phyloP scores from a whole-genome alignment of 2,888 invertebrate species.

The Toxonevra muliebris region DNA sequence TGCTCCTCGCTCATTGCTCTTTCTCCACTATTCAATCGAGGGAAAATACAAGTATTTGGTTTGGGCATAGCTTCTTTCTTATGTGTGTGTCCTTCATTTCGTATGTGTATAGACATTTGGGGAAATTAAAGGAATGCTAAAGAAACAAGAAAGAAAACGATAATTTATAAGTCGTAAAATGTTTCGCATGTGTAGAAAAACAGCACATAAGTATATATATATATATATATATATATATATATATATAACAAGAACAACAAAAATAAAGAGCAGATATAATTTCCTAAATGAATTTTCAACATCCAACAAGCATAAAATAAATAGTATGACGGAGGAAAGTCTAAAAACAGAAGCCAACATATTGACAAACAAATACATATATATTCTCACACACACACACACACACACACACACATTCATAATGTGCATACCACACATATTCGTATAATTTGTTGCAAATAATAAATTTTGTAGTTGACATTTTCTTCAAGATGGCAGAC shows the following conservation, averaged over 20 bases:
- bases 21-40: too few species aligned
- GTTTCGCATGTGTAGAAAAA: conserved; percentile 25
- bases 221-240: conserved; percentile 18
- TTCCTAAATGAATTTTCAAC: conserved; percentile 48
- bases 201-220: conserved; percentile 9
- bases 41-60: not conserved
- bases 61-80: conserved; percentile 17
- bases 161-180: conserved; percentile 43
- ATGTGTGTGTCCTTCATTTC: conserved; percentile 36
- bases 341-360: conserved; percentile 37
- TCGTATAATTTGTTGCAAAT: conserved; percentile 15
- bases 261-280: conserved; percentile 48
- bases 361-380: conserved; percentile 35
- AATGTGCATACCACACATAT: too few species aligned
- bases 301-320: not conserved
- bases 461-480: conserved; percentile 32
- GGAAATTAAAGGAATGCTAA: conserved; percentile 27
- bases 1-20: conserved; percentile 2
- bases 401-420: too few species aligned
- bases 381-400: not conserved
- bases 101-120: conserved; percentile 18
- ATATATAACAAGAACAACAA: conserved; percentile 2
- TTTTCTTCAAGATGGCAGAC: conserved; percentile 46
- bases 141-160: conserved; percentile 31
- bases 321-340: conserved; percentile 8